phyloP scores from a whole-genome alignment of 1,140 invertebrate genomes.

The Drosophila ananassae region DNA sequence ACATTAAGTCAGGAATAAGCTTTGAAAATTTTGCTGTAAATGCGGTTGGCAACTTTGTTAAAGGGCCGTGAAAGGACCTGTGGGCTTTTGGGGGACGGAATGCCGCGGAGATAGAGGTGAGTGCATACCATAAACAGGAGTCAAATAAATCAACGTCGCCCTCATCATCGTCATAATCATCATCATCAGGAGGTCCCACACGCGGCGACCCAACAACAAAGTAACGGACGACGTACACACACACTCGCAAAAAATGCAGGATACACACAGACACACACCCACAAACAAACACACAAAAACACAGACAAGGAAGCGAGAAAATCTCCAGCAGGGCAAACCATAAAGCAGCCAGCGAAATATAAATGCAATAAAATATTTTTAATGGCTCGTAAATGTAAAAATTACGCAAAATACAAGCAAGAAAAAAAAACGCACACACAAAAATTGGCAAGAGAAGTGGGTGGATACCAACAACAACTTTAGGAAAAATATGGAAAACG shows the following conservation, averaged over 20 bases:
- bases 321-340: conserved; percentile 65
- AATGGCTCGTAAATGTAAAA: conserved; percentile 76
- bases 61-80: conserved; percentile 10
- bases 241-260: conserved; percentile 14
- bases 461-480: neutral
- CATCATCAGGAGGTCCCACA: conserved; percentile 49
- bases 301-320: conserved; percentile 47
- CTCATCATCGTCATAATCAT: conserved; percentile 53
- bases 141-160: conserved; percentile 72
- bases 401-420: conserved; percentile 63
- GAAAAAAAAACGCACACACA: neutral
- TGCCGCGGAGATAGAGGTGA: conserved; percentile 37
- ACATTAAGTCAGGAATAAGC: conserved; percentile 32
- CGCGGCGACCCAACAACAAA: conserved; percentile 49
- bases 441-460: neutral
- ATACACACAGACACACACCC: conserved; percentile 14
- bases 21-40: conserved; percentile 42
- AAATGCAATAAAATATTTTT: conserved; percentile 77
- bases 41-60: conserved; percentile 55
- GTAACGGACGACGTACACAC: conserved; percentile 25
- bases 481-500: conserved; percentile 14
- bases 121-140: conserved; percentile 71
- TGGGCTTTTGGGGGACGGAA: neutral
- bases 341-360: conserved; percentile 74
- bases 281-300: conserved; percentile 25